These are phyloP conservation scores for Acrobasis repandana DNA, from an alignment of 2,888 invertebrate species.

Conservation along the genomic window DNA sequence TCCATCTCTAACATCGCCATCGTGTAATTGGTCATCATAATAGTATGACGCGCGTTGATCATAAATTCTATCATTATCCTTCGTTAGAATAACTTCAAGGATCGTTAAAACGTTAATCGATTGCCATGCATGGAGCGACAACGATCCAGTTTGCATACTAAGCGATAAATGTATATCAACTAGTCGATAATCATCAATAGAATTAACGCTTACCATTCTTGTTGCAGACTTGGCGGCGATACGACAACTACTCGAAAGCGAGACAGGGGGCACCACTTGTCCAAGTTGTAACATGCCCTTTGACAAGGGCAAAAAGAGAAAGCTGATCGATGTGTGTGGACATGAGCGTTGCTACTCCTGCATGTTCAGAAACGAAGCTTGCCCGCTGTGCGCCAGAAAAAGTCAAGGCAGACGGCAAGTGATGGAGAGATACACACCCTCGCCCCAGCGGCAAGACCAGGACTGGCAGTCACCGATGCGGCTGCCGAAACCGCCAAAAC, in stretches of 20 bases:
- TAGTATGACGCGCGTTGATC: conserved; percentile 38
- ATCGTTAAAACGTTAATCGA: conserved; percentile 62
- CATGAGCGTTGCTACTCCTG: conserved; percentile 98
- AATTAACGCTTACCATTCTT: conserved; percentile 38
- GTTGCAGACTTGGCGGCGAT: conserved; percentile 92
- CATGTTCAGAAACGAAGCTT: conserved; percentile 95
- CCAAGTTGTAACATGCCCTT: conserved; percentile 96
- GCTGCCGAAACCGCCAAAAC: conserved; percentile 84
- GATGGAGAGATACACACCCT: conserved; percentile 74
- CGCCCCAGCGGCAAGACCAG: conserved; percentile 68
- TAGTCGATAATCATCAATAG: conserved; percentile 36
- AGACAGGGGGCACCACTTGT: conserved; percentile 87
- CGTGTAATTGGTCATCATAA: conserved; percentile 53
- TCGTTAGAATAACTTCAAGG: conserved; percentile 54
- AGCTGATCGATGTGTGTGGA: conserved; percentile 96
- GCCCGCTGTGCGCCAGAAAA: conserved; percentile 89
- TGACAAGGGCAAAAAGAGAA: conserved; percentile 97
- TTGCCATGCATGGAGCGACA: conserved; percentile 50
- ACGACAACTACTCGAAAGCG: conserved; percentile 89
- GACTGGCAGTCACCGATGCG: conserved; percentile 81
- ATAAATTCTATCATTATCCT: conserved; percentile 53
- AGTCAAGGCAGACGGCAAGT: conserved; percentile 67
- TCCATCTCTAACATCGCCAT: conserved; percentile 46
- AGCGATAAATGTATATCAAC: conserved; percentile 35
- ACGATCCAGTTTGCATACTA: conserved; percentile 42